Evolutionary conservation across 2,888 invertebrate species (phyloP).

Genomic region (Tachina fera): DNA sequence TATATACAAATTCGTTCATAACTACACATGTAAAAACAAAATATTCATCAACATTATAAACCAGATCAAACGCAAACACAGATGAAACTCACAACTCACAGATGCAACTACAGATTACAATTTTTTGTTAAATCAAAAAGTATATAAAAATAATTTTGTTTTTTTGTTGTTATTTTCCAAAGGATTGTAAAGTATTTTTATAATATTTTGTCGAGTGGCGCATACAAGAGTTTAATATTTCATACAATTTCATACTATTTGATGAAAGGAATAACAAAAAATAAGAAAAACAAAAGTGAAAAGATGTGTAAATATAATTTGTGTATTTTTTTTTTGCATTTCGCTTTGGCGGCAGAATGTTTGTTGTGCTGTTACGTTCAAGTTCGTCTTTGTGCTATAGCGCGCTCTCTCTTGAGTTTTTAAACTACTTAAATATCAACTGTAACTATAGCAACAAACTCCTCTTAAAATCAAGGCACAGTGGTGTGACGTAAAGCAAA

Average conservation of each 20-base stretch:
- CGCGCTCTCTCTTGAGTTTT: conserved; percentile 57
- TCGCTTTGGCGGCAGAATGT: conserved; percentile 49
- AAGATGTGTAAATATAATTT: conserved; percentile 24
- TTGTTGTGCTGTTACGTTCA: conserved; percentile 44
- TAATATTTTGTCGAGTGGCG: conserved; percentile 54
- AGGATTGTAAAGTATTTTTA: conserved; percentile 57
- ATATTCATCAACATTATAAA: background rate
- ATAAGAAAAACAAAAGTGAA: conserved; percentile 35
- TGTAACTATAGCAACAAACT: conserved; percentile 51
- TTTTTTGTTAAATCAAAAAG: background rate
- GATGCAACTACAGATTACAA: background rate
- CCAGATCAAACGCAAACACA: background rate
- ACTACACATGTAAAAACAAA: background rate
- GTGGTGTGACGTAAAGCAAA: no score
- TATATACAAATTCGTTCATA: background rate
- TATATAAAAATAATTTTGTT: conserved; percentile 23
- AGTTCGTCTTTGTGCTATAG: conserved; percentile 46
- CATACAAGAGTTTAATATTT: conserved; percentile 48
- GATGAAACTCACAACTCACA: background rate
- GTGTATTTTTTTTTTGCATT: background rate
- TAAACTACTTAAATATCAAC: conserved; percentile 65
- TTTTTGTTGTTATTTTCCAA: conserved; percentile 31
- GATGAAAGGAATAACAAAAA: background rate
- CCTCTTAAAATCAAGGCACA: background rate
- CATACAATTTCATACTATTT: conserved; percentile 22